phyloP scores from a whole-genome alignment of 1,140 invertebrate genomes.

The Microplitis mediator region DNA sequence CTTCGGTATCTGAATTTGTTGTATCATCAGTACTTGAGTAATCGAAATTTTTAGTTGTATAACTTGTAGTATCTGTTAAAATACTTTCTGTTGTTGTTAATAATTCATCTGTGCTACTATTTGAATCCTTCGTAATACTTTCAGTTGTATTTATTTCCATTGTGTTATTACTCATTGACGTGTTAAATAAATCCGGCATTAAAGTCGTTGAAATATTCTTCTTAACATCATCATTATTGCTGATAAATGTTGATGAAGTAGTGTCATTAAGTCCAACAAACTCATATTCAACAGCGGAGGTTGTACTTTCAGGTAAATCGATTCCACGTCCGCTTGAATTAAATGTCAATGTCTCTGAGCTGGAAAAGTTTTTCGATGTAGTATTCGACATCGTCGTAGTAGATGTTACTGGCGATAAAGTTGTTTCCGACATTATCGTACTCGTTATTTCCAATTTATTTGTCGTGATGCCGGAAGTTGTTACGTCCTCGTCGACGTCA shows the following conservation, averaged over 20 bases:
- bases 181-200: neutral
- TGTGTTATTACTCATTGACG: neutral
- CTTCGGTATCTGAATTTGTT: neutral
- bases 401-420: neutral
- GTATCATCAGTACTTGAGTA: neutral
- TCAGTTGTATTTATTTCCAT: too few relatives aligned
- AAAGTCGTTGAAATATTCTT: neutral
- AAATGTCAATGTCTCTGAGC: neutral
- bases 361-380: neutral
- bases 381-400: neutral
- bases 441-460: conserved; percentile 12
- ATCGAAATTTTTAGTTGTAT: neutral
- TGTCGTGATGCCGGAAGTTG: neutral
- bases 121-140: too few relatives aligned
- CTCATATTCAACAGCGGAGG: conserved; percentile 46
- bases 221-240: neutral
- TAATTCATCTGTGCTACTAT: too few relatives aligned
- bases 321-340: conserved; percentile 3
- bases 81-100: too few relatives aligned
- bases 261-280: conserved; percentile 43
- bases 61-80: neutral
- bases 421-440: too few relatives aligned
- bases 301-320: conserved; percentile 29
- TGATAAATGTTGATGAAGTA: conserved; percentile 9
- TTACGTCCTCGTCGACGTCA: neutral